Evolutionary conservation across 2,888 invertebrate species (phyloP), one percentile per base, ranked within the genome.

Genomic region (Chirona hameri): DNA sequence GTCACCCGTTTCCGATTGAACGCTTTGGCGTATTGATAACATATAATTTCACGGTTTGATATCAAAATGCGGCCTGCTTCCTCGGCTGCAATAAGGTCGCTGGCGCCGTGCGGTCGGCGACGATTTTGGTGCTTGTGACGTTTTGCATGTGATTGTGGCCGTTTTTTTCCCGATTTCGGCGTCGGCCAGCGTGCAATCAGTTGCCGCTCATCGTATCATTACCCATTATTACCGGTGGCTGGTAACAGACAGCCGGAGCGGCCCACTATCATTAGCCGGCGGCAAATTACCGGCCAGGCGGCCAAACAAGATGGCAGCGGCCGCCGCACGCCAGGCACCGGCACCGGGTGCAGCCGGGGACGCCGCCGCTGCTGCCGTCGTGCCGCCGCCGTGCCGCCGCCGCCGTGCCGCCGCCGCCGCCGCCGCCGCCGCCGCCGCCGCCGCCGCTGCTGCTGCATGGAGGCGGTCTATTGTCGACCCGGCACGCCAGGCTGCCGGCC

Each of bases 141-240:
- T 46, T 76, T 76, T 76, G 76, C 76, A 76, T 76, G 76, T 76
- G 76, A 76, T 76, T 76, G 76, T 39, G 76, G 76, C 76, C 15
- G 39, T 18, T 76, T 76, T 76, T 72, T 76, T 46, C 76, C 27
- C 76, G 76, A 76, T 76, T 76, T 46, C 46, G 76, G 76, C 76
- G 76, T 72, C 76, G 12, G 76, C 21, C 76, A 39, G 46, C 76
- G 76, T 76, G 76, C 76, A 76, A 76, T 76, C 76, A 76, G 76
- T 76, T 76, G 76, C 76, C 76, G 76, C 76, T 76, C 76, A 76
- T 76, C 76, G 76, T 76, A 76, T 76, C 76, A 76, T 76, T 76
- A 76, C 76, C 39, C 76, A 46, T 76, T 76, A 76, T 76, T 76
- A 76, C 76, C 76, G 21, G 76, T 39, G 24, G 18, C 5, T 24